These are phyloP conservation scores for Rhamnusium bicolor DNA, from an alignment of 2,888 invertebrate species.

Conservation along the genomic window DNA sequence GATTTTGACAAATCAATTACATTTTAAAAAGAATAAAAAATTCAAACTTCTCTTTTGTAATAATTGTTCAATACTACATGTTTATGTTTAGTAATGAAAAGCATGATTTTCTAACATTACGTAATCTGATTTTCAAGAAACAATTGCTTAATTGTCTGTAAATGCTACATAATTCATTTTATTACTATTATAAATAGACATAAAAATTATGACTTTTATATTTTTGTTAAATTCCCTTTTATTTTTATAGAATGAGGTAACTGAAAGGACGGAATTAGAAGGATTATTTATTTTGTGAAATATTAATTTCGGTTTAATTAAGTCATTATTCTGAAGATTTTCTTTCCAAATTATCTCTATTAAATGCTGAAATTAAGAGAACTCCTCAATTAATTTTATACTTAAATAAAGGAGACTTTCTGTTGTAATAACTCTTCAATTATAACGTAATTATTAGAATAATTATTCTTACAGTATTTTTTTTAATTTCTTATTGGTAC, in stretches of 20 bases:
- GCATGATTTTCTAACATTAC: too few relatives aligned
- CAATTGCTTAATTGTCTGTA: too few relatives aligned
- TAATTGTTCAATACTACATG: too few relatives aligned
- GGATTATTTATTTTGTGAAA: conserved; percentile 14
- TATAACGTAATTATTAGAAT: neutral
- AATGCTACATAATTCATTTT: too few relatives aligned
- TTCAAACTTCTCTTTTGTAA: too few relatives aligned
- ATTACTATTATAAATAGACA: too few relatives aligned
- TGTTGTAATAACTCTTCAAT: neutral
- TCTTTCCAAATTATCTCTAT: neutral
- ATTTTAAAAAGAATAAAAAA: too few relatives aligned
- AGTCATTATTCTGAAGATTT: conserved; percentile 9
- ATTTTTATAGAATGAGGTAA: neutral
- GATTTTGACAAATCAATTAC: too few relatives aligned
- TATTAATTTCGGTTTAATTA: conserved; percentile 12
- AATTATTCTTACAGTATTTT: neutral
- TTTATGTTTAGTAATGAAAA: too few relatives aligned
- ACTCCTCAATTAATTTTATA: conserved; percentile 6
- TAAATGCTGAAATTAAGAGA: neutral
- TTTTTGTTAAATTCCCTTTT: neutral
- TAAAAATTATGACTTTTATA: too few relatives aligned
- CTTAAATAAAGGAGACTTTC: neutral
- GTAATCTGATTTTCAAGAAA: too few relatives aligned
- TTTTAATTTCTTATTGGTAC: too few relatives aligned
- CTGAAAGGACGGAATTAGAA: neutral